Evolutionary conservation across 2,113 vertebrate genomes (phyloP).

Genomic region (Phocoena phocoena): DNA sequence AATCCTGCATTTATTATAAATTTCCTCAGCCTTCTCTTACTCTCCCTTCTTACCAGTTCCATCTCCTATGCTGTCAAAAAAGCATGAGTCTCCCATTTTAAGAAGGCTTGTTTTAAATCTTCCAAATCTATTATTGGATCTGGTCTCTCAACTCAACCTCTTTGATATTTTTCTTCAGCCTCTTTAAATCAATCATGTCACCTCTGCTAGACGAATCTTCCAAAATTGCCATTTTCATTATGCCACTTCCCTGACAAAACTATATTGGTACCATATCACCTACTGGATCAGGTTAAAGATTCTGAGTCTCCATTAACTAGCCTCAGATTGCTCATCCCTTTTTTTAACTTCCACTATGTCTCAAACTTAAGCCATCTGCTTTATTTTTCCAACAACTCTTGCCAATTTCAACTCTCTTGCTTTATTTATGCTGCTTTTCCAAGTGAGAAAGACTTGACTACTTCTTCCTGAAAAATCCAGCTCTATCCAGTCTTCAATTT

Average conservation of each 20-base stretch:
- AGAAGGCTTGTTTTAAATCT: slow-evolving; percentile 39
- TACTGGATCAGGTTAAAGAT: slow-evolving; percentile 36
- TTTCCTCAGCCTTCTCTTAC: not conserved
- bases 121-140: slow-evolving; percentile 49
- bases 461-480: not conserved
- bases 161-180: slow-evolving; percentile 48
- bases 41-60: not conserved
- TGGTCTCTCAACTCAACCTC: slow-evolving; percentile 29
- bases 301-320: slow-evolving; percentile 10
- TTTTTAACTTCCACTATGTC: slow-evolving; percentile 31
- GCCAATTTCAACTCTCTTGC: not conserved
- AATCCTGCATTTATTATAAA: not conserved
- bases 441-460: slow-evolving; percentile 8
- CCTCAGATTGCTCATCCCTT: not conserved
- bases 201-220: slow-evolving; percentile 19
- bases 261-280: not conserved
- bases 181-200: slow-evolving; percentile 59
- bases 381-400: slow-evolving; percentile 20
- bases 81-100: not conserved
- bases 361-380: slow-evolving; percentile 55
- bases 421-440: slow-evolving; percentile 53
- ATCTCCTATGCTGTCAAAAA: slow-evolving; percentile 47
- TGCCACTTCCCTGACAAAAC: slow-evolving; percentile 8
- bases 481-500: not conserved
- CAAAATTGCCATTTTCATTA: slow-evolving; percentile 45